Base-by-base conservation (phyloP, 30 jellyfish, hydroid and myxozoan genomes). In the Nemopilema nomurai region DNA sequence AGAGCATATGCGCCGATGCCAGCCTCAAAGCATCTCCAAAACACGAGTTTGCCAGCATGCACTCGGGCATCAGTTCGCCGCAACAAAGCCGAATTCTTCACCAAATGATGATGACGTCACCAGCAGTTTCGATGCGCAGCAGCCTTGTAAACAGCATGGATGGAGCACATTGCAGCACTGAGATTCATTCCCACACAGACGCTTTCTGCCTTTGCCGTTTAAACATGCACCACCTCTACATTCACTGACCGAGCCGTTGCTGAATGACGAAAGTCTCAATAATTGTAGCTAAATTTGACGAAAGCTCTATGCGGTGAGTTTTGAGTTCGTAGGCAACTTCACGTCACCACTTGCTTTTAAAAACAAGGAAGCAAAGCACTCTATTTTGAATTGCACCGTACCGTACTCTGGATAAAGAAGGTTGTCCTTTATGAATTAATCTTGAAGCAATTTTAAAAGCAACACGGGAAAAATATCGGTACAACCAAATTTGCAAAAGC, bases 1-100 rank as follows among this genome's bases (percentile, higher is more conserved):
- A 89, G 23, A 80, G 72, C 25, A 28, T 89, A 22, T 89, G 97
- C 27, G 92, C 92, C 6, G 67, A 83, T 17, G 24, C 77, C 16
- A 51, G 63, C 20, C 79, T 78, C 19, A 57, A 83, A 32, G 62
- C 27, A 41, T 17, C 80, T 21, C 52, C 80, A 23, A 32, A 32
- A n/a, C 50, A 3, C 25, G 70, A 31, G 18, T 16, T 4, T 16
- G 51, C 7, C 26, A 27, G n/a, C 1, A 16, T 16, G 20, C 21
- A 51, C 69, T 69, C 75, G 13, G 33, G 18, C 74, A 16, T 66
- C 51, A 51, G 57, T 49, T 31, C 80, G 9, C 69, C 89, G 24
- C 33, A n/a, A 7, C 71, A 49, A 49, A 51, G 62, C 76, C 64
- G 74, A 31, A 7, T 68, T 16, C 41, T 65, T n/a, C 50, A 71